phyloP scores from a whole-genome alignment of 2,888 invertebrate species.

The Spodoptera exigua region DNA sequence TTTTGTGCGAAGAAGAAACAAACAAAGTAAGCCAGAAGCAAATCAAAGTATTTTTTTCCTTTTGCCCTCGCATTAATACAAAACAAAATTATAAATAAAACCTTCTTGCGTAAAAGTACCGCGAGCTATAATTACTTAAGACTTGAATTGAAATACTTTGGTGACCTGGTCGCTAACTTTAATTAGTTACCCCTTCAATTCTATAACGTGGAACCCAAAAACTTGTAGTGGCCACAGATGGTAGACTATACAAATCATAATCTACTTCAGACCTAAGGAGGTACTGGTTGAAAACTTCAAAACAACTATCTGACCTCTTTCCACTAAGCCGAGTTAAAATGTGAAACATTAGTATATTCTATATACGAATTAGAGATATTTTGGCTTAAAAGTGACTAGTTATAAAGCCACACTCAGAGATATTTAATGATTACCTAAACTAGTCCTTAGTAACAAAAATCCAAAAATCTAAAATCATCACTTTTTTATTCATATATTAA shows the following conservation, averaged over 20 bases:
- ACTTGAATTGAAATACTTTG: conserved; percentile 25
- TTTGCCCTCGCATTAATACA: background rate
- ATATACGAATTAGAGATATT: too few species aligned
- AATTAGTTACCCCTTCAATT: conserved; percentile 46
- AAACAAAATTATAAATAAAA: background rate
- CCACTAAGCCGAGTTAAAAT: conserved; percentile 44
- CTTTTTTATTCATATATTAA: too few species aligned
- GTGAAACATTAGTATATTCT: conserved; percentile 45
- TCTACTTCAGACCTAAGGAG: conserved; percentile 47
- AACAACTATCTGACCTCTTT: conserved; percentile 44
- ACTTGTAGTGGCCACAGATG: conserved; percentile 55
- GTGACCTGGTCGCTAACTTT: conserved; percentile 31
- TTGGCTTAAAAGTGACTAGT: too few species aligned
- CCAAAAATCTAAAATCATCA: too few species aligned
- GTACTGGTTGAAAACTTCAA: conserved; percentile 41
- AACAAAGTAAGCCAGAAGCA: too few species aligned
- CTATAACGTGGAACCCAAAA: conserved; percentile 43
- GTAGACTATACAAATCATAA: conserved; percentile 45
- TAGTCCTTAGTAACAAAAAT: too few species aligned
- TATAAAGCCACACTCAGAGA: too few species aligned
- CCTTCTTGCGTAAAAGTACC: conserved; percentile 8
- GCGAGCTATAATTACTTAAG: background rate
- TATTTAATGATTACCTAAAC: too few species aligned
- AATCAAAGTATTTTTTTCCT: too few species aligned
- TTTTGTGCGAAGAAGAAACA: too few species aligned